A percentile compares a stretch with the other conserved stretches of the same genome.
Conservation (phyloP, 1,140 invertebrate genomes). For the roundworm (Caenorhabditis elegans) region DNA sequence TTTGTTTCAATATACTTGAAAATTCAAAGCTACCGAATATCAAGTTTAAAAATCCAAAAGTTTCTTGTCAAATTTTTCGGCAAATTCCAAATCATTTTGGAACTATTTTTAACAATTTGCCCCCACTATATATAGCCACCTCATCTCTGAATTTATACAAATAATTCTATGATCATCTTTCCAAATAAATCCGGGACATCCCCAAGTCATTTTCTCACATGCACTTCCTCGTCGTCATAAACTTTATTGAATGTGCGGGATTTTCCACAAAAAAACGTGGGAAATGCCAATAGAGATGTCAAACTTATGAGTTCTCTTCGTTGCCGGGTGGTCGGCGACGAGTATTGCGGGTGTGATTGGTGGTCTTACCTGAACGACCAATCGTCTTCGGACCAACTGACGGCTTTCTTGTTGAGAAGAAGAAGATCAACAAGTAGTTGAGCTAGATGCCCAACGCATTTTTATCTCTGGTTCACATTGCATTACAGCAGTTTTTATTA, state of each 20-base stretch:
- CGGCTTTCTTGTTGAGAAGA: not conserved
- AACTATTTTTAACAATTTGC: no score
- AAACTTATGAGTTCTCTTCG: not conserved
- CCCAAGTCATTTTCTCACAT: not conserved
- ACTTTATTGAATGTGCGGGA: not conserved
- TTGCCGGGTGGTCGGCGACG: not conserved
- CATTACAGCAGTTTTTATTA: not conserved
- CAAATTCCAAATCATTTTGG: no score
- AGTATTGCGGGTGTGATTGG: constrained; percentile 5
- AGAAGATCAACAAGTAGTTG: not conserved
- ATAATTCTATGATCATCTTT: no score
- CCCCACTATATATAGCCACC: no score
- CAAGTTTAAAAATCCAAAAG: no score
- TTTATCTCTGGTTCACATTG: not conserved
- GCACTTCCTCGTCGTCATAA: not conserved
- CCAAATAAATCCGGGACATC: no score
- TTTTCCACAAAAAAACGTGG: constrained; percentile 3
- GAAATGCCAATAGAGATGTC: constrained; percentile 25
- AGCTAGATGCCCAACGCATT: not conserved
- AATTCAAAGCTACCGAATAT: no score
- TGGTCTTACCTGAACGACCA: not conserved
- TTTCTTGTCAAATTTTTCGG: no score
- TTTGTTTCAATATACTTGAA: no score
- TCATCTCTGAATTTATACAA: no score
- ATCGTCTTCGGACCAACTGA: not conserved